Base-by-base conservation (phyloP, 2,797 vertebrate species). In the Sebastes hopkinsi region DNA sequence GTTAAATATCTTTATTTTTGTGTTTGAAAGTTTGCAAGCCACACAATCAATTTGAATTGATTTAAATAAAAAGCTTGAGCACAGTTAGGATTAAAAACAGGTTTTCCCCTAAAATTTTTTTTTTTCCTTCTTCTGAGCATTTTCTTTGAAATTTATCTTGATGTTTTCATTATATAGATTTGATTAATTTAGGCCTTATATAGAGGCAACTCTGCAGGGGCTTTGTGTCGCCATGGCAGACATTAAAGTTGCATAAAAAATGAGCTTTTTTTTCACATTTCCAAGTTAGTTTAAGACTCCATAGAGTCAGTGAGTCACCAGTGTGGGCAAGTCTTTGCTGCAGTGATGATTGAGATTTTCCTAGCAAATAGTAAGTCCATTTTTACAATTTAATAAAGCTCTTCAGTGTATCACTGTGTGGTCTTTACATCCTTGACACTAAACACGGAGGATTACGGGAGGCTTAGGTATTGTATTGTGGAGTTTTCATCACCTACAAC, bases 311-410 rank as follows among this genome's bases (percentile, higher is more conserved):
- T 70, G 27, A 16, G 27, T 70, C 38, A 75, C 14, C 52, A 58
- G 27, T 80, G 64, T 77, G 70, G 27, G 69, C 20, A 32, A 46
- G 67, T 29, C 46, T 80, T 78, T 75, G 32, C 58, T 66, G 64
- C 56, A 72, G 61, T 75, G 55, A 72, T 22, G 10, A 27, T 56
- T 58, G 23, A 73, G 16, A 16, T 36, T 81, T 62, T 84, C 75
- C 68, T 62, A 69, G 72, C 18, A 71, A 56, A 75, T 58, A 46
- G 56, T 25, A 38, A 38, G 16, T 80, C 46, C 27, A 50, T 71
- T 87, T 88, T 67, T 88, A 83, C 73, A 65, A 32, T 81, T 86
- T 81, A 94, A 90, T 93, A 92, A 92, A 94, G 62, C 22, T 79
- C 29, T 84, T 79, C 67, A 52, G 5, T 65, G 58, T 69, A 59